phyloP scores from a whole-genome alignment of 2,888 invertebrate species.

The Leptura quadrifasciata region DNA sequence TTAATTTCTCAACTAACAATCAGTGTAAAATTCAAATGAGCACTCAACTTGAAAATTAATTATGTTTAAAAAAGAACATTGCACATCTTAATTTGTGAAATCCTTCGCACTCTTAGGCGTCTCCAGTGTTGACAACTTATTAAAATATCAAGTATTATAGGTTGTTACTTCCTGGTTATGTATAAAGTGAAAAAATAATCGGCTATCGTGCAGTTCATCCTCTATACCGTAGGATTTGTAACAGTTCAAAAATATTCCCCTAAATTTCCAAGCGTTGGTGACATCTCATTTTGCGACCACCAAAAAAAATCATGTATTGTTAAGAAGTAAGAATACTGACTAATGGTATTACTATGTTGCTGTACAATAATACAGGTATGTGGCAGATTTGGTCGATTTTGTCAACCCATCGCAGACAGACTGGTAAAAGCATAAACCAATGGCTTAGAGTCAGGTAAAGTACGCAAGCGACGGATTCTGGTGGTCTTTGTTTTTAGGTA shows the following conservation, averaged over 20 bases:
- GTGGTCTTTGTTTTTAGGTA: slow-evolving; percentile 71
- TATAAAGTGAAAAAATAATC: slow-evolving; percentile 14
- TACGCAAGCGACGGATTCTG: slow-evolving; percentile 67
- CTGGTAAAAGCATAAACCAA: slow-evolving; percentile 61
- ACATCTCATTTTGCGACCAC: slow-evolving; percentile 64
- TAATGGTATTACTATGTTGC: slow-evolving; percentile 72
- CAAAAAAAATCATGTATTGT: slow-evolving; percentile 50
- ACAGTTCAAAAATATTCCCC: slow-evolving; percentile 11
- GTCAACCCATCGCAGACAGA: slow-evolving; percentile 62
- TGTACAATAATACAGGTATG: slow-evolving; percentile 73
- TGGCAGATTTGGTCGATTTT: slow-evolving; percentile 68
- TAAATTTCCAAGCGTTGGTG: slow-evolving; percentile 59
- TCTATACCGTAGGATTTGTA: slow-evolving; percentile 14
- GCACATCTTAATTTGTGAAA: slow-evolving; percentile 27
- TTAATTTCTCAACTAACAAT: no score
- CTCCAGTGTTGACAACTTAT: slow-evolving; percentile 10
- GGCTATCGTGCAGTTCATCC: slow-evolving; percentile 27
- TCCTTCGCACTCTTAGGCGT: background rate
- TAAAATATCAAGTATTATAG: slow-evolving; percentile 45
- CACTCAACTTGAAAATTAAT: no score
- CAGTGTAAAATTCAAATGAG: no score
- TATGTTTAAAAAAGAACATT: background rate
- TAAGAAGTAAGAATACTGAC: slow-evolving; percentile 63
- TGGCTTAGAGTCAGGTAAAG: slow-evolving; percentile 69
- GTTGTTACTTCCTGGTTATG: slow-evolving; percentile 22